Conservation (phyloP, 2,797 vertebrate genomes). For the Micrastur ruficollis region DNA sequence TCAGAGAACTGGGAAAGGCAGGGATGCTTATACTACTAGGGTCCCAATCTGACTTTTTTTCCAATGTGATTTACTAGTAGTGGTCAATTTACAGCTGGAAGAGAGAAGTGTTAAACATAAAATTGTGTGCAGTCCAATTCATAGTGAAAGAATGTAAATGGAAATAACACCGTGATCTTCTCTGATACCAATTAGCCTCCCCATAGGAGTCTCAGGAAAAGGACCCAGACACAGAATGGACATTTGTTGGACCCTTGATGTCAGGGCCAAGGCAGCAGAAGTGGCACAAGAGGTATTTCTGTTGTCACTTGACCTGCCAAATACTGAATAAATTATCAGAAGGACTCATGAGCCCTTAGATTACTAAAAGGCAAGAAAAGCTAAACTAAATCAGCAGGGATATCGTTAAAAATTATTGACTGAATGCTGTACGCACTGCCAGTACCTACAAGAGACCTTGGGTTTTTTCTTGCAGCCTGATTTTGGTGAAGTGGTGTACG, state of each 20-base stretch:
- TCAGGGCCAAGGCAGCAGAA: neutral
- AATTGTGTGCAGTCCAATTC: neutral
- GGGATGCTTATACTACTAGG: neutral
- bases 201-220: neutral
- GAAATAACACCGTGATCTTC: neutral
- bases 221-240: neutral
- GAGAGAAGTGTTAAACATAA: neutral
- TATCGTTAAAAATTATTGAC: neutral
- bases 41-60: neutral
- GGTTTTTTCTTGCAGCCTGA: neutral
- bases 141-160: neutral
- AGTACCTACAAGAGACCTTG: neutral
- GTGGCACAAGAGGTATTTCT: neutral
- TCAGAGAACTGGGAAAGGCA: neutral
- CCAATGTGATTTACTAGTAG: neutral
- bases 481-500: constrained; percentile 23
- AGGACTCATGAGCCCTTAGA: neutral
- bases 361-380: neutral
- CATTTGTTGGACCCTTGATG: neutral
- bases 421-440: neutral
- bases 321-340: neutral
- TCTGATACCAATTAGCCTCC: neutral
- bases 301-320: neutral
- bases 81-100: neutral
- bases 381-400: neutral